Evolutionary conservation across 2,797 vertebrate genomes (phyloP).

Genomic region (Aldrovandia affinis): DNA sequence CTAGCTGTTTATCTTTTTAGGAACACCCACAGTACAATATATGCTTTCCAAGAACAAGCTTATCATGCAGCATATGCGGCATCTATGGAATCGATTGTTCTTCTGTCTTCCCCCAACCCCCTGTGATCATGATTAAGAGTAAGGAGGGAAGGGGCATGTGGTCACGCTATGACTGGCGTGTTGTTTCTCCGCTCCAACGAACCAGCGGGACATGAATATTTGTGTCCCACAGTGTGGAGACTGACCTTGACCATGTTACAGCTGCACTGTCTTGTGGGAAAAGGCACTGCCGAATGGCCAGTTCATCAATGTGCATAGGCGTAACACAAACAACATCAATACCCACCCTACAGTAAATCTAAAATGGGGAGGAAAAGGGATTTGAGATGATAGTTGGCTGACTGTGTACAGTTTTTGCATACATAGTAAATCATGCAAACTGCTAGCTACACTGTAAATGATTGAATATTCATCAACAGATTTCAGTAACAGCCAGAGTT

Average conservation of each 20-base stretch:
- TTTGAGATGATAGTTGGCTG: neutral
- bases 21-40: slow-evolving; percentile 10
- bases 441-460: neutral
- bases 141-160: neutral
- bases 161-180: neutral
- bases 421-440: neutral
- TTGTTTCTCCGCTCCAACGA: neutral
- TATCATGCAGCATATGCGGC: neutral
- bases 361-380: neutral
- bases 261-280: neutral
- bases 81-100: neutral
- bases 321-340: neutral
- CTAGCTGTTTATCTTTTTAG: neutral
- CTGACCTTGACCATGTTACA: neutral
- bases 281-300: neutral
- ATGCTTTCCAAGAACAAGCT: neutral
- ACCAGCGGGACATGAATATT: neutral
- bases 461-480: neutral
- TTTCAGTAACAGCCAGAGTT: neutral
- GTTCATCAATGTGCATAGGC: neutral
- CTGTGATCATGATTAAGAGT: neutral
- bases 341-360: neutral
- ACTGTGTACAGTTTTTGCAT: neutral
- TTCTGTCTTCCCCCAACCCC: neutral
- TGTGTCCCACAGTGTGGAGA: neutral